A percentile compares a stretch with the other conserved stretches of the same genome.
Conservation (phyloP, 2,113 vertebrate species). For the Danio rerio region DNA sequence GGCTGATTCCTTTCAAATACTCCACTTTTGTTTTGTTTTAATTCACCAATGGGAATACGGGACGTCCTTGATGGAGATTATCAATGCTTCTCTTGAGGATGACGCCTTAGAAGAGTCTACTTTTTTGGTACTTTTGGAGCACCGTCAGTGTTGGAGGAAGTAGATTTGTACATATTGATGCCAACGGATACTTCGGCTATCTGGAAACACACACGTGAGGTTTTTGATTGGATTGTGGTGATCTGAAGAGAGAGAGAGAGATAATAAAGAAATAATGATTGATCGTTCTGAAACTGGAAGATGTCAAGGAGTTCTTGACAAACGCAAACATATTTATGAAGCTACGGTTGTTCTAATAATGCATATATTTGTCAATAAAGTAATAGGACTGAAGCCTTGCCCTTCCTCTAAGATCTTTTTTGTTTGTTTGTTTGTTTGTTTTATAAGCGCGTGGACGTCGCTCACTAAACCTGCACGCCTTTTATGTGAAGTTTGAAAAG, state of each 20-base stretch:
- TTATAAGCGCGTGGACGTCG: constrained; percentile 50
- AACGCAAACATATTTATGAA: constrained; percentile 81
- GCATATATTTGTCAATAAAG: constrained; percentile 83
- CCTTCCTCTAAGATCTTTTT: constrained; percentile 66
- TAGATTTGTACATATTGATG: constrained; percentile 59
- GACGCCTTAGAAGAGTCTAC: constrained; percentile 35
- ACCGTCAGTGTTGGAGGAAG: constrained; percentile 57
- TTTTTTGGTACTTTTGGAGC: constrained; percentile 69
- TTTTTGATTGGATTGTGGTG: constrained; percentile 70
- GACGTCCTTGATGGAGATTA: constrained; percentile 61
- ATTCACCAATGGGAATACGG: constrained; percentile 69
- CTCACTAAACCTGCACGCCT: constrained; percentile 69
- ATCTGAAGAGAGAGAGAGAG: constrained; percentile 45
- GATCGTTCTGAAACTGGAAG: constrained; percentile 78
- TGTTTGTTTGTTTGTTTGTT: not conserved
- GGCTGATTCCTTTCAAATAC: constrained; percentile 35
- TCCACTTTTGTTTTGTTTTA: constrained; percentile 48
- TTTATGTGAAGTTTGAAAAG: constrained; percentile 66
- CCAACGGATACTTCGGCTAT: constrained; percentile 65
- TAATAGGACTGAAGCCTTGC: constrained; percentile 72
- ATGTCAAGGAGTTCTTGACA: constrained; percentile 71
- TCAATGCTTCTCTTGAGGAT: constrained; percentile 57
- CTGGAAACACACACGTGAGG: constrained; percentile 54
- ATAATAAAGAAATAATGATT: constrained; percentile 24
- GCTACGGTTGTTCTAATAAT: constrained; percentile 77